Evolutionary conservation across 2,113 vertebrate species (phyloP), one percentile per base, ranked within the genome.

Genomic region (Litocranius walleri): DNA sequence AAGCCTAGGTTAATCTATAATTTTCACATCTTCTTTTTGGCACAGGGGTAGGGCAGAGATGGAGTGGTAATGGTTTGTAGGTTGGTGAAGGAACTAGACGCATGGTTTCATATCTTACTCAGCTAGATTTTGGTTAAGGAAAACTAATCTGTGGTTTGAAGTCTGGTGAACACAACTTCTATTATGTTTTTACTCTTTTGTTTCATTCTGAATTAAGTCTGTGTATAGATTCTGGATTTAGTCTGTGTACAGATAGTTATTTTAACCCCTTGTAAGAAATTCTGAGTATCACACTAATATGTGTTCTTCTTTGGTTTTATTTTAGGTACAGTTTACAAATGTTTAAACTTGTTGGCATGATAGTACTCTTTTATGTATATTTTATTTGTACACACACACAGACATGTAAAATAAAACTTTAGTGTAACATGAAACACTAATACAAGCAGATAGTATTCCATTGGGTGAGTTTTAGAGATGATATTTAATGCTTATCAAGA

Each of bases 41-140:
- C 61, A 74, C 67, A 4, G 57, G 61, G 3, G 9, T 64, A 13
- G 45, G 27, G n/a, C 54, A 36, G 21, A n/a, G 48, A 19, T 81
- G 13, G 54, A 30, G 5, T 45, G 8, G 25, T 62, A 19, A 4
- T 91, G 52, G 16, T 59, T 96, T 87, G 2, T 92, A 25, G 89
- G 45, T 87, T 86, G 11, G 89, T 80, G 36, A 94, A 92, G 54
- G n/a, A 80, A 50, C 40, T 77, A 45, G 12, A 96, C 12, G 8
- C 93, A 29, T 88, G 43, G 15, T 90, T 95, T 95, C 91, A 0
- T 78, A 71, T 59, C 17, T 23, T 82, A 0, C 57, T 30, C 19
- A 67, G 45, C 52, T 71, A 84, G 23, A 54, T 91, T 94, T 91
- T 97, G 56, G 6, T 95, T 93, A 93, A 97, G 54, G 56, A 74